Percentiles rank a stretch among this genome's conserved stretches.
Conservation (phyloP, 2,113 vertebrate species). For the Perccottus glenii region DNA sequence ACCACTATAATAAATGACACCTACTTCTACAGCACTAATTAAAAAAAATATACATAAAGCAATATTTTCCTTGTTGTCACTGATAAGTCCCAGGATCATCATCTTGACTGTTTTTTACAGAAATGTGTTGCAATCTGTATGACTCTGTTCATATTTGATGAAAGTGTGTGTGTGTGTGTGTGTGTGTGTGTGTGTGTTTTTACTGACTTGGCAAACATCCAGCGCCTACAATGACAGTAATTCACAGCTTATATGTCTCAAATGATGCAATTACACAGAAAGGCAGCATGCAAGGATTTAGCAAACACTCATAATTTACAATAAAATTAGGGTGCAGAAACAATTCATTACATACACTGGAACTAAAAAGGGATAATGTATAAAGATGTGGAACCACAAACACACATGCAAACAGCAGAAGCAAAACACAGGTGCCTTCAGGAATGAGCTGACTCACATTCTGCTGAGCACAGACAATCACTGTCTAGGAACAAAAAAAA, state of each 20-base stretch:
- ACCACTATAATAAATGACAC: background rate
- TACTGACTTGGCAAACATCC: background rate
- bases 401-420: conserved; percentile 3
- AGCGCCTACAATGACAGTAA: conserved; percentile 4
- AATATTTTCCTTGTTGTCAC: background rate
- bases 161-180: background rate
- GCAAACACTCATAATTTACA: conserved; percentile 11
- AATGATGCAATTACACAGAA: conserved; percentile 12
- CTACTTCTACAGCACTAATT: background rate
- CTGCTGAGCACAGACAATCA: conserved; percentile 19
- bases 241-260: conserved; percentile 10
- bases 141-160: conserved; percentile 1
- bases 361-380: conserved; percentile 1
- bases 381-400: conserved; percentile 18
- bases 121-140: background rate
- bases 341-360: conserved; percentile 10
- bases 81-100: background rate
- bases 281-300: conserved; percentile 9
- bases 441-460: conserved; percentile 24
- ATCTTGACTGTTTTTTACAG: background rate
- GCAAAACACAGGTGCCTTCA: background rate
- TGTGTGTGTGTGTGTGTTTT: background rate
- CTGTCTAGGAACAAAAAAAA: conserved; percentile 24
- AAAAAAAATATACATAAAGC: background rate
- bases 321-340: conserved; percentile 6